Base-by-base conservation (phyloP, 1,140 invertebrate genomes). In the Zophobas atratus region DNA sequence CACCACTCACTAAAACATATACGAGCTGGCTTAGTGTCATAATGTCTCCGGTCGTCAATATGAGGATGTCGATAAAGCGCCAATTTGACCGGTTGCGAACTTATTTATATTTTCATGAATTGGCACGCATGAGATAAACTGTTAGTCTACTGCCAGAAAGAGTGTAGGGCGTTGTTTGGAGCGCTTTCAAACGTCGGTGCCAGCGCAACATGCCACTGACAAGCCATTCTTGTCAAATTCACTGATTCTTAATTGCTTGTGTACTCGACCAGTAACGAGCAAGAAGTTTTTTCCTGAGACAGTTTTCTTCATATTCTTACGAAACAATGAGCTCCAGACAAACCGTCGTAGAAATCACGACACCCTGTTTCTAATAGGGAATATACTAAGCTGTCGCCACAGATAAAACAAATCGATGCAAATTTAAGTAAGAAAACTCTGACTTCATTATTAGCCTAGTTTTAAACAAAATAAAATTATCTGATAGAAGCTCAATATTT, bases 181-280 rank as follows among this genome's bases (percentile, higher is more conserved):
- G 67, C 77, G 49, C 70, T 70, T 56, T 71, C 70, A 77, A 48
- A 72, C 70, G 39, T 76, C 74, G 39, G 20, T 70, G 67, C 75
- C 78, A 81, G 76, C 63, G 70, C 76, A 80, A 81, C 77, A 73
- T 80, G 80, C 80, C 53, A 43, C 78, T 81, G 80, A 81, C 80
- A 81, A 80, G 78, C 80, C 60, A 81, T 81, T 81, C 79, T 81
- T 81, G 80, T 81, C 80, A 81, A 81, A 81, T 51, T 80, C 76
- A 72, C 72, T 78, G 80, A 79, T 81, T 80, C 80, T 78, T 81
- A 81, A 81, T 81, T 81, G 80, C 79, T 81, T 81, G 80, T 81
- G 77, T 81, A 80, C 76, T 76, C 76, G 76, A 76, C 76, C 80
- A 76, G 72, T 75, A 81, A 81, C 41, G 78, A 67, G 77, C 67